Percentiles rank a stretch among this genome's conserved stretches.
Conservation (phyloP, 1,140 invertebrate species). For the Drosophila micromelanica region DNA sequence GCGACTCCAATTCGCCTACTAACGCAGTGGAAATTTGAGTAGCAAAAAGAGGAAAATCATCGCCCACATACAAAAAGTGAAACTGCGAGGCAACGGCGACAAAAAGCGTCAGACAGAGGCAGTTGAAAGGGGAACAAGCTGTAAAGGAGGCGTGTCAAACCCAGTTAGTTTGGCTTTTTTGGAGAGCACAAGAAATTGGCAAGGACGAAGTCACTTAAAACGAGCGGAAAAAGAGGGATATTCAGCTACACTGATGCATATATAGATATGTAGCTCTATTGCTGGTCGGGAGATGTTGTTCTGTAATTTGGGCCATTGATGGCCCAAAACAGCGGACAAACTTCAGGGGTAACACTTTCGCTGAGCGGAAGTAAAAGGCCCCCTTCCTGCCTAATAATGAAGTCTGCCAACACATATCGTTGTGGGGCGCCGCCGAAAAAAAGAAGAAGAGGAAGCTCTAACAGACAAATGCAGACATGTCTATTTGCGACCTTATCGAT, state of each 20-base stretch:
- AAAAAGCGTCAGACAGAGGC: constrained; percentile 58
- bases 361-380: not conserved
- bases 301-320: constrained; percentile 29
- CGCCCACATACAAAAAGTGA: constrained; percentile 65
- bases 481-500: constrained; percentile 70
- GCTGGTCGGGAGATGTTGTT: not conserved
- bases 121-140: constrained; percentile 5
- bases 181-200: constrained; percentile 48
- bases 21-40: constrained; percentile 75
- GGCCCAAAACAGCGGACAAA: constrained; percentile 19
- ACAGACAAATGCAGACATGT: constrained; percentile 63
- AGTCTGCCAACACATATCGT: constrained; percentile 75
- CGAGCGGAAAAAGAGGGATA: constrained; percentile 45
- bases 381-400: constrained; percentile 61
- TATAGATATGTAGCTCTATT: constrained; percentile 19
- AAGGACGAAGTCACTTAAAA: constrained; percentile 56
- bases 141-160: constrained; percentile 6
- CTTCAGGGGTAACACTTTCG: constrained; percentile 39
- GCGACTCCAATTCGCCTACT: constrained; percentile 41
- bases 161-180: constrained; percentile 52
- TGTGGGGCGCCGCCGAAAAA: constrained; percentile 36
- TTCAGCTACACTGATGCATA: constrained; percentile 18
- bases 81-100: constrained; percentile 68
- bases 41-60: constrained; percentile 42
- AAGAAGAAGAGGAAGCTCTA: constrained; percentile 14